phyloP scores from a whole-genome alignment of 2,113 vertebrate genomes.

The Lethenteron reissneri region DNA sequence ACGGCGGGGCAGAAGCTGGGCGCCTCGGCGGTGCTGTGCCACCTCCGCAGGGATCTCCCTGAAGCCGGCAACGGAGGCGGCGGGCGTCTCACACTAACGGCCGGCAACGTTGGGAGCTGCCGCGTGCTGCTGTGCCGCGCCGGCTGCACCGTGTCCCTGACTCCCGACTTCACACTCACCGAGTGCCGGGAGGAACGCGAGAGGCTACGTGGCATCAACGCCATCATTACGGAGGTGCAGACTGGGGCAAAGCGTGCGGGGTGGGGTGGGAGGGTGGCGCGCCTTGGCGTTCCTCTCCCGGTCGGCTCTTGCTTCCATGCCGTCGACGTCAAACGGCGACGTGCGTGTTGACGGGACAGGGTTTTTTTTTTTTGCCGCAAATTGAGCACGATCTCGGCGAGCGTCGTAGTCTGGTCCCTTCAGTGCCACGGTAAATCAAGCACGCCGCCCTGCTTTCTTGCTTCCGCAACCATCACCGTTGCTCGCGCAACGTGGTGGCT shows the following conservation, averaged over 20 bases:
- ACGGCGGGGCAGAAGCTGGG: slow-evolving; percentile 88
- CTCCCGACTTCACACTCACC: slow-evolving; percentile 64
- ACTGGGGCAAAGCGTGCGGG: background rate
- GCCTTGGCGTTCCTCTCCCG: too few species aligned
- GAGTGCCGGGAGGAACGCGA: slow-evolving; percentile 55
- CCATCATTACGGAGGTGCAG: slow-evolving; percentile 79
- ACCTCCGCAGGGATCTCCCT: slow-evolving; percentile 43
- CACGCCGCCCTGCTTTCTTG: too few species aligned
- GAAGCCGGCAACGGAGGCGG: slow-evolving; percentile 31
- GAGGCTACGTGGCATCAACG: slow-evolving; percentile 63
- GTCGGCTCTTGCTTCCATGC: too few species aligned
- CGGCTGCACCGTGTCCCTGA: slow-evolving; percentile 49
- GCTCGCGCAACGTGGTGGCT: too few species aligned
- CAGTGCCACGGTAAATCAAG: too few species aligned
- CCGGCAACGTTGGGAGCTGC: slow-evolving; percentile 79
- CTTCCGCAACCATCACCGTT: too few species aligned
- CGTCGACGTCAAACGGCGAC: too few species aligned
- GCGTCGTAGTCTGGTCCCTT: too few species aligned
- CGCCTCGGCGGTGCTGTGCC: slow-evolving; percentile 71
- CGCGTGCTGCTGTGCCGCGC: slow-evolving; percentile 60
- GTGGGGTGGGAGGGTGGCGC: too few species aligned
- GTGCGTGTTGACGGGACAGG: too few species aligned
- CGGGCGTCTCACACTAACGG: slow-evolving; percentile 43
- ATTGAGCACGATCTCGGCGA: too few species aligned
- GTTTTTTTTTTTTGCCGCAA: too few species aligned